Evolutionary conservation across 1,140 invertebrate genomes (phyloP).

Genomic region (Scaptomyza pallida): DNA sequence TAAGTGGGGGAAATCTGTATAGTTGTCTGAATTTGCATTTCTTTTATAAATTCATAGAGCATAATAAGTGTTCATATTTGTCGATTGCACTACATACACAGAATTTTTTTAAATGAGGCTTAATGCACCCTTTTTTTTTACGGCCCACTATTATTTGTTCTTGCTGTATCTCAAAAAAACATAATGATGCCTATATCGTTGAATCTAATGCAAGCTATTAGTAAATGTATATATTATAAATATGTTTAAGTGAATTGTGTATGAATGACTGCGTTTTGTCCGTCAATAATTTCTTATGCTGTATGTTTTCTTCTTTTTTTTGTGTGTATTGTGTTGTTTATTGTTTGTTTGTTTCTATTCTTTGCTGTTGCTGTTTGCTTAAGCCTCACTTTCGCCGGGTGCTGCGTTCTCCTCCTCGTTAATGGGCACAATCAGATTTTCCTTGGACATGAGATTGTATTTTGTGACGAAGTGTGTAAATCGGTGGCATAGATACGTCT

Average conservation of each 20-base stretch:
- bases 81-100: conserved; percentile 60
- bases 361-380: conserved; percentile 39
- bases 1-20: conserved; percentile 14
- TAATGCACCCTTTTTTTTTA: background rate
- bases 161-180: conserved; percentile 29
- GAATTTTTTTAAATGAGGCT: conserved; percentile 40
- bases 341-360: conserved; percentile 28
- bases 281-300: conserved; percentile 46
- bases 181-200: conserved; percentile 35
- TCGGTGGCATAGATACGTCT: conserved; percentile 96
- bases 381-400: conserved; percentile 89
- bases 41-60: conserved; percentile 24
- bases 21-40: conserved; percentile 7
- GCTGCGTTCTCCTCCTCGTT: conserved; percentile 84
- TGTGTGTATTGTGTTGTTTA: conserved; percentile 17
- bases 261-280: conserved; percentile 52
- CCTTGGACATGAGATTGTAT: conserved; percentile 99
- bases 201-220: conserved; percentile 63
- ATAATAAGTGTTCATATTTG: conserved; percentile 31
- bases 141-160: conserved; percentile 8
- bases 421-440: conserved; percentile 99
- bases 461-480: conserved; percentile 99
- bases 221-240: conserved; percentile 72
- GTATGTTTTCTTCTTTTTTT: conserved; percentile 35
- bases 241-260: conserved; percentile 53